Evolutionary conservation across 1,140 invertebrate genomes (phyloP), one percentile per base, ranked within the genome.

Genomic region (Pseudomyrmex cubaensis): DNA sequence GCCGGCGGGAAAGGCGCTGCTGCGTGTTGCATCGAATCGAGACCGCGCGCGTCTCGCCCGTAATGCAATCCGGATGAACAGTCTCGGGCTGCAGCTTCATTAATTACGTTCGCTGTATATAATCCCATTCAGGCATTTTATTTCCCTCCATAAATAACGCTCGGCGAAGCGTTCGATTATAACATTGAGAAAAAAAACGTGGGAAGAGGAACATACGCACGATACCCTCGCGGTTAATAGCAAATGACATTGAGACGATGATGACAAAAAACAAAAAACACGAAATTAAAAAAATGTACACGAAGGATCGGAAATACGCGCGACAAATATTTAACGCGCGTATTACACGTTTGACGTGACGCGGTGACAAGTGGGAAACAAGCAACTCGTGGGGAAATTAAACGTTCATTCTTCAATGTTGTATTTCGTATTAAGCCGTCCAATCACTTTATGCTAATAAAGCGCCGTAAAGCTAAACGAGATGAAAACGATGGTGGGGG

Each of bases 381-480:
- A 69, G 35, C 35, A 0, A 22, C 5, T 22, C 44, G 10, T 5
- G 64, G 35, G 4, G 5, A 0, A 46, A 67, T 69, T 22, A 77
- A 69, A 12, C 48, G 62, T 15, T 46, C n/a, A 25, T 76, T 54
- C 12, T 12, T 76, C 22, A 64, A 12, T 25, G 25, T 54, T 3
- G 17, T 44, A n/a, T 66, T n/a, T n/a, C 8, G 44, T 59, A 12
- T 9, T 48, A 78, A 78, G 64, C 54, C 44, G n/a, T 17, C 54
- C 76, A 61, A 74, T 74, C 62, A 80, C 83, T 85, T 83, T 78
- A 86, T 74, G 74, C 56, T 87, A 86, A 83, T 84, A 75, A 82
- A 69, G 22, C 62, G 57, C 22, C 54, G 73, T 75, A 83, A 87
- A 84, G 85, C 59, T 57, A 50, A 83, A 61, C 22, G 74, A 52